These are phyloP conservation scores for Drosophila sp. DNA, from an alignment of 1,140 invertebrate species.

Conservation along the genomic window DNA sequence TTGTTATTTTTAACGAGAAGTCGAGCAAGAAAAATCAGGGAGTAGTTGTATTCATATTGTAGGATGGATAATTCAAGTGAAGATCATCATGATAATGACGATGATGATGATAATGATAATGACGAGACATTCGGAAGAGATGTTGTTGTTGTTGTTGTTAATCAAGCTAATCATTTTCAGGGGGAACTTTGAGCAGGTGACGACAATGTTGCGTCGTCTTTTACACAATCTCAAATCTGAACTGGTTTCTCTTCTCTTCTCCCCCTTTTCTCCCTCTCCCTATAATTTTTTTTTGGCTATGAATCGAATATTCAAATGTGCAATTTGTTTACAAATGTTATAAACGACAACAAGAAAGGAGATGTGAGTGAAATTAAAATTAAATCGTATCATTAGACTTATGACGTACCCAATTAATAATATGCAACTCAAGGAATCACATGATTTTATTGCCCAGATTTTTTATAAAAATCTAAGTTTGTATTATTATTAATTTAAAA, in stretches of 20 bases:
- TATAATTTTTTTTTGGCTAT: neutral
- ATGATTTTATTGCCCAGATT: conserved; percentile 1
- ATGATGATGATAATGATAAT: conserved; percentile 8
- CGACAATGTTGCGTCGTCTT: conserved; percentile 47
- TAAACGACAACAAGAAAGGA: conserved; percentile 16
- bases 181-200: conserved; percentile 50
- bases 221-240: conserved; percentile 26
- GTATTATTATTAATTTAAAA: neutral
- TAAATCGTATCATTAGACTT: conserved; percentile 3
- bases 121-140: neutral
- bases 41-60: neutral
- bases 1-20: neutral
- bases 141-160: conserved; percentile 5
- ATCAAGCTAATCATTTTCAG: conserved; percentile 27
- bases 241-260: conserved; percentile 35
- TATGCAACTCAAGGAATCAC: conserved; percentile 10
- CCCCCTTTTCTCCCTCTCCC: neutral
- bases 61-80: neutral
- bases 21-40: conserved; percentile 27
- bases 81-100: conserved; percentile 2
- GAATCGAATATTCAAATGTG: conserved; percentile 45
- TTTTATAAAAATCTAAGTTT: conserved; percentile 10
- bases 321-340: conserved; percentile 43
- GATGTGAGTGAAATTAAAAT: neutral
- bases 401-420: conserved; percentile 16